Evolutionary conservation across 1,140 invertebrate species (phyloP).

Genomic region (Neotoxoptera formosana): DNA sequence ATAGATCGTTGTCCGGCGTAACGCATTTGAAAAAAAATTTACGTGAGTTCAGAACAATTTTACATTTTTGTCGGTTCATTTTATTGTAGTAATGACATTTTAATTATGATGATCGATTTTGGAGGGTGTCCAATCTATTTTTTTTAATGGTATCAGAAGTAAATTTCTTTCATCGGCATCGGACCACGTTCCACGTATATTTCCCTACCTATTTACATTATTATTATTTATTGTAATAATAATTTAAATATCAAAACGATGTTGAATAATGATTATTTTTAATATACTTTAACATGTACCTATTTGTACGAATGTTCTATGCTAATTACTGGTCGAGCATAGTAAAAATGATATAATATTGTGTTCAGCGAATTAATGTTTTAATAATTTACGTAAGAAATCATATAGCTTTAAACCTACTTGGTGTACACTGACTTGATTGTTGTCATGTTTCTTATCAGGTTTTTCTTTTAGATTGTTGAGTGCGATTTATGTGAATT

Average conservation of each 20-base stretch:
- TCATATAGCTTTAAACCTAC: not conserved
- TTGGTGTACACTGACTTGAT: not conserved
- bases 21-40: not conserved
- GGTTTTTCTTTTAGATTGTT: not conserved
- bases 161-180: not conserved
- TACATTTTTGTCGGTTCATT: not conserved
- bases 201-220: not conserved
- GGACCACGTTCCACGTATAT: not conserved
- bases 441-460: not conserved
- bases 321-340: not conserved
- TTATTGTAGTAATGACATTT: not conserved
- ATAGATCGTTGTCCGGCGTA: not conserved
- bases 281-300: not conserved
- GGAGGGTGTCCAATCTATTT: not conserved
- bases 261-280: not conserved
- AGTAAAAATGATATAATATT: not conserved
- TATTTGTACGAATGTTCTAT: not conserved
- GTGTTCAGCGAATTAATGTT: not conserved
- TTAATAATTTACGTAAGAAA: not conserved
- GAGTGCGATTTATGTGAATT: not conserved
- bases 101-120: not conserved
- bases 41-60: not conserved
- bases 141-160: not conserved
- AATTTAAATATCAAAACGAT: not conserved
- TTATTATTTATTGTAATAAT: not conserved